Conservation (phyloP, 2,888 invertebrate genomes). For the Lasioglossum lativentre region DNA sequence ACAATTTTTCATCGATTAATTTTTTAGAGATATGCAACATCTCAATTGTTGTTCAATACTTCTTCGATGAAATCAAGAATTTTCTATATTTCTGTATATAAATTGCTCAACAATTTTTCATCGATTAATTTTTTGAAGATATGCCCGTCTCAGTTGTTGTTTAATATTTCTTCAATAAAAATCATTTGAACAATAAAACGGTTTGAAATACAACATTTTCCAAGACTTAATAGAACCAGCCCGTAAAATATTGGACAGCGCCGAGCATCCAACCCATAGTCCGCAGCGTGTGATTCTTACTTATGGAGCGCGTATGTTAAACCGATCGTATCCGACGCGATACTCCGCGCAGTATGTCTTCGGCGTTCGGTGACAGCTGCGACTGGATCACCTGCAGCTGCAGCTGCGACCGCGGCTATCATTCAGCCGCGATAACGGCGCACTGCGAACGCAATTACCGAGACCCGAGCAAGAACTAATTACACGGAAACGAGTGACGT, state of each 20-base stretch:
- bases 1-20: too few species aligned
- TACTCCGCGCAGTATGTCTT: constrained; percentile 11
- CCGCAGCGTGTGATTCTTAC: background rate
- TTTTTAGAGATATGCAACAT: too few species aligned
- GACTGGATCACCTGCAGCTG: constrained; percentile 60
- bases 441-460: constrained; percentile 10
- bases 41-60: too few species aligned
- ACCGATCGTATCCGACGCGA: constrained; percentile 4
- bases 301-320: constrained; percentile 4
- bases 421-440: constrained; percentile 53
- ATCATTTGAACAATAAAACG: too few species aligned
- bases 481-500: constrained; percentile 27
- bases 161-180: too few species aligned
- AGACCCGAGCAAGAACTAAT: constrained; percentile 15
- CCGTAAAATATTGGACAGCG: background rate
- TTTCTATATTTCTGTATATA: too few species aligned
- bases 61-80: too few species aligned
- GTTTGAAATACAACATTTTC: background rate
- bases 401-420: constrained; percentile 39
- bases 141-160: too few species aligned
- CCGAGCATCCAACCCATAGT: background rate
- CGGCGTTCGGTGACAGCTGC: constrained; percentile 51
- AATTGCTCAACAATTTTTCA: too few species aligned
- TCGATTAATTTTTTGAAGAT: too few species aligned
- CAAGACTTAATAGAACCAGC: background rate